Base-by-base conservation (phyloP, 2,797 vertebrate genomes). In the Pseudomugil gertrudae region DNA sequence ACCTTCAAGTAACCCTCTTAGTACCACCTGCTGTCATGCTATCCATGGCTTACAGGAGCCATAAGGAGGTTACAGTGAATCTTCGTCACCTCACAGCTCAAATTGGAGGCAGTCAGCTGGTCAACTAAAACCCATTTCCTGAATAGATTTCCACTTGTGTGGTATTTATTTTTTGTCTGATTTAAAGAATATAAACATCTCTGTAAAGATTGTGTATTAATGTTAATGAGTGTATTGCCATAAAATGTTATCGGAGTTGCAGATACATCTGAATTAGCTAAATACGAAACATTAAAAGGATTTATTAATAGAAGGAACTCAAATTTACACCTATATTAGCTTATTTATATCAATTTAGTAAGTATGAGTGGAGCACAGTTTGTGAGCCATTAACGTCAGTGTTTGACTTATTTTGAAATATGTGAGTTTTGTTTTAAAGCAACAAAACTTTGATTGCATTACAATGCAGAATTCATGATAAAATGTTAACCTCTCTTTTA, bases 1-100 rank as follows among this genome's bases (percentile, higher is more conserved):
- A 89, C 77, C 82, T 88, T 64, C 57, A 64, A 85, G 78, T 91
- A 91, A 91, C 87, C 90, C 83, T 91, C 84, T 92, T 93, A 91
- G 84, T 77, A 71, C 84, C 89, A 36, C 90, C 91, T 40, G 84
- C 87, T 88, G 90, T 78, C 84, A 81, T 81, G 79, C 86, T 89
- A 85, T 80, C 78, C 11, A 9, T 83, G 84, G 89, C 86, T 92
- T 92, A 89, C 66, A 66, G 79, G 63, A 76, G 81, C 50, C 73
- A 52, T 85, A 89, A 90, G 81, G 74, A 84, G 89, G 84, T 91
- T 85, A 88, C 79, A 64, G 79, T 79, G 72, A 84, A 72, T 76
- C 88, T 83, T 87, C 64, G 86, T 83, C 79, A 80, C 84, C 78
- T 84, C 71, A 64, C 73, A 74, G 75, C 32, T 61, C 60, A 60